phyloP scores from a whole-genome alignment of 2,797 vertebrate genomes.

The Octomys mimax region DNA sequence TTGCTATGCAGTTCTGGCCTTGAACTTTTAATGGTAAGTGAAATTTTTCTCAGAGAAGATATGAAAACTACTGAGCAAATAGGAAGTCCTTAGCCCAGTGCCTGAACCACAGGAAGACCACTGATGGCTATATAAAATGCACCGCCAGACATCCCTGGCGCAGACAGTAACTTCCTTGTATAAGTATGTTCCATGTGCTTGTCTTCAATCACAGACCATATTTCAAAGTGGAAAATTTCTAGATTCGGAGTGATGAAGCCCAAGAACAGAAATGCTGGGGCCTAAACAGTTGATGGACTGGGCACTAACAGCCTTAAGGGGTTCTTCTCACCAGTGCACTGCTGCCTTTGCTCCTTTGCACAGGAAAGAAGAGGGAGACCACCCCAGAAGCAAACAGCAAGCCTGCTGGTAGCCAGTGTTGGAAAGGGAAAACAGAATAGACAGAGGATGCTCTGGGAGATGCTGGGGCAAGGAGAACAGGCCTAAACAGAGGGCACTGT shows the following conservation, averaged over 20 bases:
- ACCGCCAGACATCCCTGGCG: neutral
- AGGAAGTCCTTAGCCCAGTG: neutral
- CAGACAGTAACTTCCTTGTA: neutral
- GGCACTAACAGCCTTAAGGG: neutral
- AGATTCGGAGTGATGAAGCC: neutral
- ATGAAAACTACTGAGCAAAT: neutral
- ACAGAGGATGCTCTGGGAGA: neutral
- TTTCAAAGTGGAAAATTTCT: neutral
- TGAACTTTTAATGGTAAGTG: neutral
- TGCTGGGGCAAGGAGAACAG: fast-evolving
- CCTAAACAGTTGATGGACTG: neutral
- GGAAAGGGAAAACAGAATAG: neutral
- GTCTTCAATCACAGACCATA: neutral
- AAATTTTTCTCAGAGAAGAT: too few relatives aligned
- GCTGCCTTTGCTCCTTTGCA: fast-evolving
- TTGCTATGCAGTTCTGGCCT: neutral
- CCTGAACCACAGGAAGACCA: neutral
- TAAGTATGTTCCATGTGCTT: neutral
- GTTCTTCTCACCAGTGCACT: neutral
- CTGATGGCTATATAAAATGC: neutral
- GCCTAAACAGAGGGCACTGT: neutral
- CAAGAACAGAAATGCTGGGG: neutral
- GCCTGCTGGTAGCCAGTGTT: neutral
- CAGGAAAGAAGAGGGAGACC: neutral
- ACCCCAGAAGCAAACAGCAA: neutral